Base-by-base conservation (phyloP, 1,140 invertebrate species). In the Cotesia vestalis region DNA sequence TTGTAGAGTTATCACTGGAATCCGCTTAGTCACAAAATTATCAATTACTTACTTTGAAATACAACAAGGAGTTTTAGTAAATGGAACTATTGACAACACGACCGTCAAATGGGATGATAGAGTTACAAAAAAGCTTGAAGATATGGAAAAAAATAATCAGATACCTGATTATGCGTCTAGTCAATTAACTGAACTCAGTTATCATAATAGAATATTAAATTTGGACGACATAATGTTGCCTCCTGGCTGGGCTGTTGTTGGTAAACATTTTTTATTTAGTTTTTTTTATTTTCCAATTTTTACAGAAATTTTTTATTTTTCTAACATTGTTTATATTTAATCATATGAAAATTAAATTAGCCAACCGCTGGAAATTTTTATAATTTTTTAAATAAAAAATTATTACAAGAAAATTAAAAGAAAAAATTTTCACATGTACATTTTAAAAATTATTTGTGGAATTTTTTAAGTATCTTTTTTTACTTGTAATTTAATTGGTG, bases 61-160 rank as follows among this genome's bases (percentile, higher is more conserved):
- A 46, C 63, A 66, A 52, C 36, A 66, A 52, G 63, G 63, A 20
- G 51, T 20, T 14, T 14, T 66, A 8, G 36, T 66, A n/a, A 66
- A 66, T 66, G 63, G 63, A 17, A 51, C 63, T 51, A 66, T 66
- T 66, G 63, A 66, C 51, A 36, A 8, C n/a, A 11, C 4, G 4
- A 66, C 63, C 4, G 63, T 66, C 6, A 36, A 9, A 20, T 66
- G 63, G 63, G 51, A 66, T 66, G 14, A 14, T 46, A 17, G 20
- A 14, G 63, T 38, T 14, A 66, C 36, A 14, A 46, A 66, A 2
- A 14, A 14, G 35, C 63, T 38, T 40, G 12, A 46, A 66, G 4
- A 17, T 14, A 14, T 14, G 4, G 8, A 36, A 14, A 38, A 66
- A 51, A 11, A 3, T 66, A 20, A 46, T 20, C 35, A 51, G 3